A percentile compares a stretch with the other conserved stretches of the same genome.
phyloP scores from a whole-genome alignment of 2,888 invertebrate species.

The Leptopilina syphax region DNA sequence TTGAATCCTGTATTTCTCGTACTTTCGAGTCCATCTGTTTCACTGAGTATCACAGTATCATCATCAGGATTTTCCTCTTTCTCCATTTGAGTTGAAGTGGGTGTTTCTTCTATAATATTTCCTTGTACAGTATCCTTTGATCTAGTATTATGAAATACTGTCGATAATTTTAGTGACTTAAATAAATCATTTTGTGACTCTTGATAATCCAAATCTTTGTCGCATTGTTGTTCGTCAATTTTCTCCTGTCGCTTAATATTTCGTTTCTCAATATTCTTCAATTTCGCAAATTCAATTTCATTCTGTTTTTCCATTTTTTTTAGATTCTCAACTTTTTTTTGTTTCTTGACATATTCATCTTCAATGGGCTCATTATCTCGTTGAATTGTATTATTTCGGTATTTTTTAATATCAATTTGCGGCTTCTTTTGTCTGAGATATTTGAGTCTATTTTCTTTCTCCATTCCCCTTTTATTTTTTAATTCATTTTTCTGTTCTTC shows the following conservation, averaged over 20 bases:
- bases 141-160: not conserved
- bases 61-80: not conserved
- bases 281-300: not conserved
- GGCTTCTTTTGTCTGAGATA: not conserved
- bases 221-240: not conserved
- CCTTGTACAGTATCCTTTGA: not conserved
- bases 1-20: slow-evolving; percentile 20
- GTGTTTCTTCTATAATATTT: not conserved
- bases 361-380: not conserved
- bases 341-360: not conserved
- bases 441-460: not conserved
- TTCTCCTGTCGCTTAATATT: not conserved
- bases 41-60: slow-evolving; percentile 12
- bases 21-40: slow-evolving; percentile 31
- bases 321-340: not conserved
- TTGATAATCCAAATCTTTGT: not conserved
- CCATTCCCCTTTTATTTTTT: not conserved
- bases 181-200: not conserved
- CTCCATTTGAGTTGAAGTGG: not conserved
- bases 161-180: not conserved
- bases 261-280: not conserved
- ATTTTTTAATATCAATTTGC: not conserved
- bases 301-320: not conserved
- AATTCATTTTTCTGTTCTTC: not conserved
- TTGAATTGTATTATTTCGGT: not conserved